Evolutionary conservation across 2,797 vertebrate genomes (phyloP).

Genomic region (Gallirallus australis): DNA sequence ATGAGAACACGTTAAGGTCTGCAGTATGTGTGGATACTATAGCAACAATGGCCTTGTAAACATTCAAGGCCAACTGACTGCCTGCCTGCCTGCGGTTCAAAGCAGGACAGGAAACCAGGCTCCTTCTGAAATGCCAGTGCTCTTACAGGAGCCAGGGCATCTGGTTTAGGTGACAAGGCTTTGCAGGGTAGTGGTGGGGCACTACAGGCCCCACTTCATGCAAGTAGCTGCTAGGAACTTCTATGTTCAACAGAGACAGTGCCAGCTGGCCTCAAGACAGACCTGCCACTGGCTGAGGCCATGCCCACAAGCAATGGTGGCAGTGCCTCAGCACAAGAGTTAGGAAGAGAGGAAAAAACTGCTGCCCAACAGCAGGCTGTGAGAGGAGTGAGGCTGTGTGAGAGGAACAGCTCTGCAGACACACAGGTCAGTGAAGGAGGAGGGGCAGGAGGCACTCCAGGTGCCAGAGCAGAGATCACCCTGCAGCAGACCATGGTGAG

Average conservation of each 20-base stretch:
- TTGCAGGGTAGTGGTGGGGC: too few relatives aligned
- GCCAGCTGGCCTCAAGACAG: background rate
- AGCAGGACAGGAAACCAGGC: background rate
- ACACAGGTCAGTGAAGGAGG: background rate
- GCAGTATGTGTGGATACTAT: background rate
- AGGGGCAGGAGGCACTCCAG: background rate
- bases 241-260: fast-evolving
- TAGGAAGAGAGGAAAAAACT: background rate
- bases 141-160: background rate
- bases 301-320: fast-evolving
- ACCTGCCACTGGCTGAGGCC: background rate
- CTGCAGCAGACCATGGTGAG: background rate
- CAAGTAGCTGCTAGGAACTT: background rate
- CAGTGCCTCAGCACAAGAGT: background rate
- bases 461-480: background rate
- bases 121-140: background rate
- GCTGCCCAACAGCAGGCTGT: background rate
- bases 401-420: background rate
- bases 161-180: background rate
- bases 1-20: background rate
- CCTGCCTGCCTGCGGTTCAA: background rate
- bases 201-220: too few relatives aligned
- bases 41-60: background rate
- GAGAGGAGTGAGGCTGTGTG: background rate
- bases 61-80: background rate